phyloP scores from a whole-genome alignment of 2,888 invertebrate genomes.

The Sturmia bella region DNA sequence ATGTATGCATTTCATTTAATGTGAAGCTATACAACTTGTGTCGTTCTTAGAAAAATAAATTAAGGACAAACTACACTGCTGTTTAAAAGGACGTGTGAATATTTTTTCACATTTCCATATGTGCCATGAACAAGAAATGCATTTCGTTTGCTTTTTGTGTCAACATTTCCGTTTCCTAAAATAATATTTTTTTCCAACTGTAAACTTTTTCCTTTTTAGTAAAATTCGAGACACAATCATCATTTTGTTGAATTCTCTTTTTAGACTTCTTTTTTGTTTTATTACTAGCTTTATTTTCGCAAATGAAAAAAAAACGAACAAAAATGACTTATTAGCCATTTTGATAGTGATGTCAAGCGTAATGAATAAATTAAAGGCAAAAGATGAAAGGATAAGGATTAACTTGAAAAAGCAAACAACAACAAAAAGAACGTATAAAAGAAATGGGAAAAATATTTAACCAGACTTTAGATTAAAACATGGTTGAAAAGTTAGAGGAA shows the following conservation, averaged over 20 bases:
- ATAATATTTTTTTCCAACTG: slow-evolving; percentile 25
- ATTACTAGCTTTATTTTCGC: slow-evolving; percentile 21
- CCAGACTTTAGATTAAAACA: slow-evolving; percentile 22
- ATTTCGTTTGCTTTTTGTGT: slow-evolving; percentile 24
- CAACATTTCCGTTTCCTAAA: slow-evolving; percentile 46
- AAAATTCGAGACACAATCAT: slow-evolving; percentile 43
- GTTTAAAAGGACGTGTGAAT: slow-evolving; percentile 39
- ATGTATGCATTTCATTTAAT: too few species aligned
- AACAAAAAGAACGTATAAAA: slow-evolving; percentile 1
- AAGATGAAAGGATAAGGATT: slow-evolving; percentile 57
- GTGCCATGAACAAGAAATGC: slow-evolving; percentile 11
- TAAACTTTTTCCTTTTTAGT: slow-evolving; percentile 27
- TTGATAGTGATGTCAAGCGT: slow-evolving; percentile 61
- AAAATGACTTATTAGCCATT: slow-evolving; percentile 63
- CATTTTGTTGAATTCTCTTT: slow-evolving; percentile 7
- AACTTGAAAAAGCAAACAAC: slow-evolving; percentile 12
- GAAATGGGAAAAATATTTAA: background rate
- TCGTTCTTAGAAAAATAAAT: too few species aligned
- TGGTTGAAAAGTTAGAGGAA: slow-evolving; percentile 36
- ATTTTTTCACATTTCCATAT: slow-evolving; percentile 43
- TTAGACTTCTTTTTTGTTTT: background rate
- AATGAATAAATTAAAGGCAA: slow-evolving; percentile 68
- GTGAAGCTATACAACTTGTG: too few species aligned
- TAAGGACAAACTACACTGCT: background rate
- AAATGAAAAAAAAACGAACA: slow-evolving; percentile 10